Conservation (phyloP, 2,113 vertebrate genomes). For the Fukomys damarensis region DNA sequence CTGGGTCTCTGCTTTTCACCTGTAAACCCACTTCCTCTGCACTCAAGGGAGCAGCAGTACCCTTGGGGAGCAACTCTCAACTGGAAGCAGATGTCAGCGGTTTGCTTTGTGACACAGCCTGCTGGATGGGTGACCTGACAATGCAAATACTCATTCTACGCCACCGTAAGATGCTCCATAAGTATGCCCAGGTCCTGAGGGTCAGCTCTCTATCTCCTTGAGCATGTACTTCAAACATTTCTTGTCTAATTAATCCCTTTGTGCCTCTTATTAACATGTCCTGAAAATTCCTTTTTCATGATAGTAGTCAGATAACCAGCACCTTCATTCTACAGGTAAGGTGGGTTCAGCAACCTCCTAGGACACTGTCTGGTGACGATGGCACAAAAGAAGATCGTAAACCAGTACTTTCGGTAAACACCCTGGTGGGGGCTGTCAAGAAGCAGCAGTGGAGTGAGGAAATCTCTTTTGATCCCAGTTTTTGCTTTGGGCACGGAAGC, state of each 20-base stretch:
- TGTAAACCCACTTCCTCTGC: neutral
- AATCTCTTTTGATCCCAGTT: neutral
- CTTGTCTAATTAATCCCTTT: neutral
- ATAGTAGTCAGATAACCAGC: neutral
- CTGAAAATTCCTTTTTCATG: neutral
- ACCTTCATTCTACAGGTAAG: neutral
- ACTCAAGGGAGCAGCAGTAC: neutral
- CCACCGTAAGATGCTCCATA: neutral
- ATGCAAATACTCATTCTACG: fast-evolving
- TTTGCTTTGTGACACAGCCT: neutral
- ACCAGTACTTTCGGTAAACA: too few relatives aligned
- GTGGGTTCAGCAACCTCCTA: neutral
- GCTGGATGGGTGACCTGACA: neutral
- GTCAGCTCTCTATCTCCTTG: neutral
- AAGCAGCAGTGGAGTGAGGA: neutral
- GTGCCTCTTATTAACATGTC: neutral
- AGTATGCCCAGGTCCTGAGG: neutral
- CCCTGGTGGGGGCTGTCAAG: too few relatives aligned
- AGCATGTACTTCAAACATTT: neutral
- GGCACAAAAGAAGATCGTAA: neutral
- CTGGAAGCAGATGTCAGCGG: neutral
- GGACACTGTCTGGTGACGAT: neutral
- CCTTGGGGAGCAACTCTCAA: neutral
- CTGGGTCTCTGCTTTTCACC: neutral
- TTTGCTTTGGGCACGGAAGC: neutral